Conservation (phyloP, 2,797 vertebrate species). For the Phoeniculus purpureus region DNA sequence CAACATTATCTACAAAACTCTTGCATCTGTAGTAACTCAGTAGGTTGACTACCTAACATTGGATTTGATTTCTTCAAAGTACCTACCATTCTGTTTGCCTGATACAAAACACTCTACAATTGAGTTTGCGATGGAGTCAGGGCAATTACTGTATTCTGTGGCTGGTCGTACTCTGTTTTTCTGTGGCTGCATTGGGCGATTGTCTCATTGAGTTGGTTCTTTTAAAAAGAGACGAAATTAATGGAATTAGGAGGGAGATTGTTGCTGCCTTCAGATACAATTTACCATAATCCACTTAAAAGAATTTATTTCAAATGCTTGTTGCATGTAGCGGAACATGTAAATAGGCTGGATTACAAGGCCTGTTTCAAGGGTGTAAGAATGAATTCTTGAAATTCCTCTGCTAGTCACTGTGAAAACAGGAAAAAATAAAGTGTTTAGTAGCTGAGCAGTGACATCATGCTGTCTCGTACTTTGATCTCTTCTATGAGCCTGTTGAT, state of each 20-base stretch:
- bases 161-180: accelerated
- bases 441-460: slow-evolving; percentile 22
- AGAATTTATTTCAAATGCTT: neutral
- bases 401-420: neutral
- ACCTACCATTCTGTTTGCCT: neutral
- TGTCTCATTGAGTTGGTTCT: neutral
- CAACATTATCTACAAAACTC: neutral
- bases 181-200: neutral
- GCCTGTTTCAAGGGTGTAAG: accelerated
- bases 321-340: neutral
- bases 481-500: neutral
- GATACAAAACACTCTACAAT: neutral
- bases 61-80: neutral
- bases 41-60: neutral
- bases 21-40: neutral
- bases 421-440: neutral
- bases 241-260: neutral
- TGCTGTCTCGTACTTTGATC: slow-evolving; percentile 30
- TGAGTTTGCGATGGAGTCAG: neutral
- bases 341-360: neutral
- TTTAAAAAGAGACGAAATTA: neutral
- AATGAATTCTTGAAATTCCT: slow-evolving; percentile 28
- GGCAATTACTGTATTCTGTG: neutral
- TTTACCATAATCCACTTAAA: neutral
- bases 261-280: neutral